These are phyloP conservation scores for Peribatodes rhomboidaria DNA, from an alignment of 2,888 invertebrate genomes.

Conservation along the genomic window DNA sequence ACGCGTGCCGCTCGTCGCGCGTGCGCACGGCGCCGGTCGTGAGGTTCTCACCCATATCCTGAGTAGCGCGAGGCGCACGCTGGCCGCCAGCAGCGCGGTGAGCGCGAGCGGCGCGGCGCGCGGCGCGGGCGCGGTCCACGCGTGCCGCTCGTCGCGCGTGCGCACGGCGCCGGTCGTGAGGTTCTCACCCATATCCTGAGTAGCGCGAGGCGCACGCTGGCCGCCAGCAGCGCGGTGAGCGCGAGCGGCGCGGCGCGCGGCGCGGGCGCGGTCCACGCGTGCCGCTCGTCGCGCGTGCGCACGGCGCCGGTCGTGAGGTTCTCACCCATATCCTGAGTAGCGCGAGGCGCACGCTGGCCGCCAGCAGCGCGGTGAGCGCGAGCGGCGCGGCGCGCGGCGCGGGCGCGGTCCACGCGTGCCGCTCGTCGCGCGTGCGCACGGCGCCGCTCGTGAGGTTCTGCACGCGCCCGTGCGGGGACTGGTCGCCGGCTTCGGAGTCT, in stretches of 20 bases:
- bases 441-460: constrained; percentile 90
- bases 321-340: constrained; percentile 91
- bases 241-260: constrained; percentile 87
- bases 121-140: constrained; percentile 91
- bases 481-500: constrained; percentile 85
- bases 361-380: constrained; percentile 87
- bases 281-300: constrained; percentile 91
- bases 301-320: constrained; percentile 89
- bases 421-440: constrained; percentile 91
- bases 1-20: constrained; percentile 92
- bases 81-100: constrained; percentile 84
- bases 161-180: constrained; percentile 90
- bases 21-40: too few species aligned
- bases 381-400: constrained; percentile 87
- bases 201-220: constrained; percentile 85
- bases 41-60: constrained; percentile 92
- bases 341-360: constrained; percentile 84
- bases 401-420: constrained; percentile 91
- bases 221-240: constrained; percentile 86
- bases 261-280: constrained; percentile 91
- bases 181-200: constrained; percentile 90
- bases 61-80: constrained; percentile 87
- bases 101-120: constrained; percentile 87
- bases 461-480: constrained; percentile 85
- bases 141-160: constrained; percentile 92